Evolutionary conservation across 2,888 invertebrate species (phyloP).

Genomic region (Phymatocera aterrima): DNA sequence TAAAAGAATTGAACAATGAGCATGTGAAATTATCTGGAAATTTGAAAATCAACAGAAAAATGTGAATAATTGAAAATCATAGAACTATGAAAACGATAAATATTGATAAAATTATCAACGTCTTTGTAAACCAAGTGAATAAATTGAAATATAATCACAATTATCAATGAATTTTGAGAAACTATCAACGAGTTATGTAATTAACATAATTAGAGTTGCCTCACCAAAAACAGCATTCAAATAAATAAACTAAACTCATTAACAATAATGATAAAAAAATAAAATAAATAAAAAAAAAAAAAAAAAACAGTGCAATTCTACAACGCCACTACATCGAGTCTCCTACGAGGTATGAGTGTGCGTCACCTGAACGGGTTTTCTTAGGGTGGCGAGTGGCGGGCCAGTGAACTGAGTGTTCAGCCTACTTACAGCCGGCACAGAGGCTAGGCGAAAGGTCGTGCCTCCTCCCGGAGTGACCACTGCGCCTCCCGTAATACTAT

Average conservation of each 20-base stretch:
- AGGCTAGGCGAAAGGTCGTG: slow-evolving; percentile 89
- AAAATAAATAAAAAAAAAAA: neutral
- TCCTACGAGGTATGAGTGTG: slow-evolving; percentile 70
- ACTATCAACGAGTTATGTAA: slow-evolving; percentile 2
- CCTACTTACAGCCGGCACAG: slow-evolving; percentile 92
- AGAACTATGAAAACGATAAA: too few species aligned
- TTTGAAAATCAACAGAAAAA: too few species aligned
- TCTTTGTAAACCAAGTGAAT: neutral
- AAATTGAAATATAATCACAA: neutral
- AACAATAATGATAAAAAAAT: neutral
- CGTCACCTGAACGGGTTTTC: slow-evolving; percentile 77
- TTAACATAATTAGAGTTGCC: slow-evolving; percentile 35
- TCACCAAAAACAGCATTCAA: slow-evolving; percentile 39
- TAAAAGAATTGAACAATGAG: too few species aligned
- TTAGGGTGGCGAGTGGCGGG: slow-evolving; percentile 79
- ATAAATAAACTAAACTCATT: slow-evolving; percentile 44
- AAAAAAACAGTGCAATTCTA: slow-evolving; percentile 57
- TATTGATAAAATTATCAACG: too few species aligned
- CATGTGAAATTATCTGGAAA: too few species aligned
- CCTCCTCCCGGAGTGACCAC: slow-evolving; percentile 67
- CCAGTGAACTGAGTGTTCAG: slow-evolving; percentile 78
- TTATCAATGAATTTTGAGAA: neutral
- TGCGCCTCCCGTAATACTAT: slow-evolving; percentile 71
- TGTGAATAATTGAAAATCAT: too few species aligned
- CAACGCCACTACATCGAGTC: slow-evolving; percentile 72